Base-by-base conservation (phyloP, 2,797 vertebrate species). In the Sebastes ruberrimus region DNA sequence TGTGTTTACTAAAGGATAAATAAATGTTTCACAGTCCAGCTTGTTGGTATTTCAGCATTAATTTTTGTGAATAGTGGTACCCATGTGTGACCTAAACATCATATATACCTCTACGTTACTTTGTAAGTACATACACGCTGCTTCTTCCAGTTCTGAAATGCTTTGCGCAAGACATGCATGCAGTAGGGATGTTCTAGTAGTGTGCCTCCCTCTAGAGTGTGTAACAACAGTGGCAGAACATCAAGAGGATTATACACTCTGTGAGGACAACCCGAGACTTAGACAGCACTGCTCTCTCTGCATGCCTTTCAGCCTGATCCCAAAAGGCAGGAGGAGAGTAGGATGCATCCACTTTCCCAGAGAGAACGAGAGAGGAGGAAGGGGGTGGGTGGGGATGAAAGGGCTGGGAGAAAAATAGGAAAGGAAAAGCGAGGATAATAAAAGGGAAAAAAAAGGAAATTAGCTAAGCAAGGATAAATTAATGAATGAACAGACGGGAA, bases 161-260 rank as follows among this genome's bases (percentile, higher is more conserved):
- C 61, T 82, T 70, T 79, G 55, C 4, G 5, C 57, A 64, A 42
- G 30, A 81, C 67, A 62, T 71, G 27, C 74, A 67, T 74, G 57
- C 25, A 55, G 68, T 69, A n/a, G 55, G 28, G 70, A 73, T 85
- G 72, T 76, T 83, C 56, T 55, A 73, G 73, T 20, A 60, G 49
- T 64, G 65, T 82, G 53, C 78, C 71, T 88, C 32, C 67, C 46
- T 82, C 77, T 72, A 53, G 53, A 84, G 74, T 81, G 68, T 59
- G 66, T 77, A 82, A 83, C 76, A 87, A 78, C 61, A 89, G 86
- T 81, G 82, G 76, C 80, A 87, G 76, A 87, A 88, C 87, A 92
- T 90, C 80, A 91, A 92, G 86, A 88, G 90, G 91, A 91, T 94
- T 93, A 93, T 84, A 74, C 55, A 72, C 72, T 87, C 82, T 52